phyloP scores from a whole-genome alignment of 2,113 vertebrate species.

The Salvelinus sp. region DNA sequence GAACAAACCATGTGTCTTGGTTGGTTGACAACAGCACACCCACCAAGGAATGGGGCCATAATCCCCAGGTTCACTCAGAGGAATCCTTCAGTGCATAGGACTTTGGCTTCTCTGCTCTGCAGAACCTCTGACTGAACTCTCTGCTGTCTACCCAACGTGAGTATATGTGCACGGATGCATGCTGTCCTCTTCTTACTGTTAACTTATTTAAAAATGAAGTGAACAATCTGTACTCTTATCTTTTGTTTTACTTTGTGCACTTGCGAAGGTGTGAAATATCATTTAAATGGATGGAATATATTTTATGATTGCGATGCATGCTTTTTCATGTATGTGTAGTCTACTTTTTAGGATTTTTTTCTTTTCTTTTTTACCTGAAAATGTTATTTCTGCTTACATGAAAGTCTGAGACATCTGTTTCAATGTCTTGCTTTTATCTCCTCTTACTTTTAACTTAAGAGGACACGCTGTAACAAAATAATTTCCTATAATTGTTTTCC shows the following conservation, averaged over 20 bases:
- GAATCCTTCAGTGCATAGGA: conserved; percentile 32
- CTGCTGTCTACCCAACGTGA: conserved; percentile 51
- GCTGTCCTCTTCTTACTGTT: neutral
- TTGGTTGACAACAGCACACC: conserved; percentile 57
- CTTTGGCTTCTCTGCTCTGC: conserved; percentile 44
- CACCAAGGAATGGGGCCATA: conserved; percentile 44
- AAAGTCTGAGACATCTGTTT: neutral
- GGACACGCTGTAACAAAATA: neutral
- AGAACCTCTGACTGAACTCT: conserved; percentile 15
- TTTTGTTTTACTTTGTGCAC: neutral
- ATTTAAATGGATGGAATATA: neutral
- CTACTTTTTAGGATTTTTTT: neutral
- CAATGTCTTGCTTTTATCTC: conserved; percentile 18
- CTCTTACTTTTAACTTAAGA: neutral
- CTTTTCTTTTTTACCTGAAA: neutral
- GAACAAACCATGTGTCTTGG: conserved; percentile 18
- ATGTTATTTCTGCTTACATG: neutral
- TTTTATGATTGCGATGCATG: neutral
- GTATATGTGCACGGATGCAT: conserved; percentile 42
- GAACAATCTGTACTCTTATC: neutral
- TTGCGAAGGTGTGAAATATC: neutral
- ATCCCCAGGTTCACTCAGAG: conserved; percentile 8
- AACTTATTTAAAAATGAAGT: neutral
- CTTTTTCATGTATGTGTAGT: neutral
- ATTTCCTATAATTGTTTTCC: conserved; percentile 15